Percentiles rank a stretch among this genome's conserved stretches.
phyloP scores from a whole-genome alignment of 2,888 invertebrate genomes.

The Cremastinae sp. region DNA sequence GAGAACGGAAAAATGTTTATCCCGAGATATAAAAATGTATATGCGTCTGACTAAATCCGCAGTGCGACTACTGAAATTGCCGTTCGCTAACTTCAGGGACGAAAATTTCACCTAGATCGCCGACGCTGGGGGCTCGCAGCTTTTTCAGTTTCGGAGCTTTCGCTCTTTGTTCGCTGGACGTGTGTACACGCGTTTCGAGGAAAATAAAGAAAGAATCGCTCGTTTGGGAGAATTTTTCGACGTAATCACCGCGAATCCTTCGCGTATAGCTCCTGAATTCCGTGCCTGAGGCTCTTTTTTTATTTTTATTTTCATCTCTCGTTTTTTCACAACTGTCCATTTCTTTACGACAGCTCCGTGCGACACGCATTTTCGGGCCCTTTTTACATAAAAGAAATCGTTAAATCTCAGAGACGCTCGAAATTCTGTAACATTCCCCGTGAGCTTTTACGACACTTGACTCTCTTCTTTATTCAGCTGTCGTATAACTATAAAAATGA shows the following conservation, averaged over 20 bases:
- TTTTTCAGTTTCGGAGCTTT: too few species aligned
- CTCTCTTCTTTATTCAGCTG: background rate
- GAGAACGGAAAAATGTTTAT: background rate
- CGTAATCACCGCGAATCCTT: constrained; percentile 23
- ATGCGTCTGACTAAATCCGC: constrained; percentile 25
- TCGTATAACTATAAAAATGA: background rate
- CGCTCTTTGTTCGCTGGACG: too few species aligned
- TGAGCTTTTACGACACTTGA: background rate
- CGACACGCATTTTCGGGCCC: constrained; percentile 1
- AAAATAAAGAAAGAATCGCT: background rate
- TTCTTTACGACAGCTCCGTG: constrained; percentile 11
- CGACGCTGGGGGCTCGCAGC: too few species aligned
- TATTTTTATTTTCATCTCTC: background rate
- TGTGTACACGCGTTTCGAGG: too few species aligned
- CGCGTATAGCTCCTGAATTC: constrained; percentile 8
- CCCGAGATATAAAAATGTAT: background rate
- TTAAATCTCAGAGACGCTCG: background rate
- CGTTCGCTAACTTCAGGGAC: background rate
- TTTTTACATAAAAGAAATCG: constrained; percentile 12
- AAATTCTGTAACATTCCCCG: constrained; percentile 6
- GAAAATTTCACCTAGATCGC: too few species aligned
- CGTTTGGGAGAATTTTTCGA: constrained; percentile 31
- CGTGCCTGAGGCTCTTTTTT: background rate
- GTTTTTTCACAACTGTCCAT: constrained; percentile 11
- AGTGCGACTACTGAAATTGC: constrained; percentile 49